These are phyloP conservation scores for Thunnus thynnus DNA, from an alignment of 2,113 vertebrate genomes.

Conservation along the genomic window DNA sequence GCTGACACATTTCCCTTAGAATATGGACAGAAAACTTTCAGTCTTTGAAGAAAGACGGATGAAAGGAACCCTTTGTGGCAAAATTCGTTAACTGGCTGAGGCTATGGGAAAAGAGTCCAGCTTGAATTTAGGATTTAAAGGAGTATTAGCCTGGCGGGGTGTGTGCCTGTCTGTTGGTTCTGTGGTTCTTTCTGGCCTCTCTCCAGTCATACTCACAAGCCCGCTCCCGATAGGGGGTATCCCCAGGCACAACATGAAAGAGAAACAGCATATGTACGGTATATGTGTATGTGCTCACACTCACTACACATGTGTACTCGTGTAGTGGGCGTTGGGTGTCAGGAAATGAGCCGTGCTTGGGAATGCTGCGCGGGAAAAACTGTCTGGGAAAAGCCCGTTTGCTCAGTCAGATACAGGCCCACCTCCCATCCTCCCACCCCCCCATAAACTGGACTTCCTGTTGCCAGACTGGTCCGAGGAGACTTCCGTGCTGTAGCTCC, in stretches of 20 bases:
- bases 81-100: neutral
- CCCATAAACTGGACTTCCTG: conserved; percentile 71
- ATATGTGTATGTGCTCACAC: conserved; percentile 5
- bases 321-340: conserved; percentile 54
- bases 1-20: conserved; percentile 16
- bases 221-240: conserved; percentile 23
- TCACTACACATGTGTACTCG: conserved; percentile 2
- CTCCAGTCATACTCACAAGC: conserved; percentile 17
- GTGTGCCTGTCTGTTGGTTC: conserved; percentile 6
- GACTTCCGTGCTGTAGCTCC: conserved; percentile 57
- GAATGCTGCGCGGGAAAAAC: conserved; percentile 77
- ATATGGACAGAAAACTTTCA: conserved; percentile 1
- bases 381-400: conserved; percentile 70
- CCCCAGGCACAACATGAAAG: conserved; percentile 58
- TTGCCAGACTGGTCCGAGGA: conserved; percentile 35
- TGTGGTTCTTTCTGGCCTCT: conserved; percentile 23
- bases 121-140: neutral
- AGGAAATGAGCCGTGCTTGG: conserved; percentile 78
- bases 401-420: conserved; percentile 58
- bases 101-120: neutral
- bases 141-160: conserved; percentile 6
- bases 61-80: neutral
- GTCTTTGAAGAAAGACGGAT: neutral
- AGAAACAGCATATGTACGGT: conserved; percentile 2
- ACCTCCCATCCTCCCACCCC: conserved; percentile 69